phyloP scores from a whole-genome alignment of 2,797 vertebrate genomes.

The Leucoraja ocellata region DNA sequence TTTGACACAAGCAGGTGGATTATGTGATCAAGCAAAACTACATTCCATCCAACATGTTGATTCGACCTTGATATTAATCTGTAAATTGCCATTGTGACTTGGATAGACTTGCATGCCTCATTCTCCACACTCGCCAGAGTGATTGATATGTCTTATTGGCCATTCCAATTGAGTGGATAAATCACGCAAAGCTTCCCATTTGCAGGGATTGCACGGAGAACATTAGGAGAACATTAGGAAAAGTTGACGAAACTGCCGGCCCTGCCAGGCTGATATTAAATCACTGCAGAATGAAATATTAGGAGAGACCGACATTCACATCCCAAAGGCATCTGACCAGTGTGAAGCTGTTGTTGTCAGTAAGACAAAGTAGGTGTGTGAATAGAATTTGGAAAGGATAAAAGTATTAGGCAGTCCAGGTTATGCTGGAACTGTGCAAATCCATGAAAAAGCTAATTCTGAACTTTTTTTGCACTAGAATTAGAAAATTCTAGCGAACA shows the following conservation, averaged over 20 bases:
- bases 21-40: neutral
- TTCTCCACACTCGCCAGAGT: too few species aligned
- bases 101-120: too few species aligned
- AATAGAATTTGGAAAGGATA: neutral
- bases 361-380: neutral
- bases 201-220: neutral
- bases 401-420: neutral
- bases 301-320: neutral
- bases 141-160: too few species aligned
- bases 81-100: too few species aligned
- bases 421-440: neutral
- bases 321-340: neutral
- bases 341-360: conserved; percentile 17
- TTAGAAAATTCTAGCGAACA: neutral
- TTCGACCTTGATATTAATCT: too few species aligned
- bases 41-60: neutral
- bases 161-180: neutral
- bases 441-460: neutral
- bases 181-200: neutral
- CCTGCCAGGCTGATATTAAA: neutral
- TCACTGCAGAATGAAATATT: neutral
- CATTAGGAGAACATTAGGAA: too few species aligned
- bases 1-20: neutral
- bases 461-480: neutral
- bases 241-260: neutral